Conservation (phyloP, 2,888 invertebrate species). For the Amiota minor region DNA sequence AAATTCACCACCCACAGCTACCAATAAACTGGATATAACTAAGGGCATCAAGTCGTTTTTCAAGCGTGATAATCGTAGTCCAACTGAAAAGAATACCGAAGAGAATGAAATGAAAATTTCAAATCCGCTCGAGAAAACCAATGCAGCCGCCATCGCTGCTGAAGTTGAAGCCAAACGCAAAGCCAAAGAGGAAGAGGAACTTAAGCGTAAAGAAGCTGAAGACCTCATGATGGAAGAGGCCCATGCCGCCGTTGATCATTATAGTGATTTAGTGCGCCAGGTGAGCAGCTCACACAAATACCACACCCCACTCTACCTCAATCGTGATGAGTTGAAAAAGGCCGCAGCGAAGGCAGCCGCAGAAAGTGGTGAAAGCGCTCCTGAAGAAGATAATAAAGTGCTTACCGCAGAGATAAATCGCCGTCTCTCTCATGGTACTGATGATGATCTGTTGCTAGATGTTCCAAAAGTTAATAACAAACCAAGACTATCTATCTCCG, state of each 20-base stretch:
- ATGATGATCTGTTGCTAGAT: conserved; percentile 50
- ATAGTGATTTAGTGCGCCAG: conserved; percentile 85
- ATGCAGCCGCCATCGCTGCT: conserved; percentile 58
- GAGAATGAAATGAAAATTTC: conserved; percentile 59
- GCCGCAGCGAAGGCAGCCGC: conserved; percentile 76
- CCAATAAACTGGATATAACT: conserved; percentile 57
- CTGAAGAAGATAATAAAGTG: conserved; percentile 36
- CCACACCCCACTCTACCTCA: conserved; percentile 76
- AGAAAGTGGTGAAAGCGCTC: conserved; percentile 47
- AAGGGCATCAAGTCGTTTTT: conserved; percentile 71
- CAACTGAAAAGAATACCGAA: conserved; percentile 68
- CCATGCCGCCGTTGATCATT: conserved; percentile 83
- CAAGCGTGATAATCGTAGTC: conserved; percentile 65
- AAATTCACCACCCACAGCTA: conserved; percentile 29
- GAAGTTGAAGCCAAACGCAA: conserved; percentile 72
- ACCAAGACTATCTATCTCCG: conserved; percentile 69
- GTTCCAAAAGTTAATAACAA: conserved; percentile 57
- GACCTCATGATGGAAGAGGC: conserved; percentile 77
- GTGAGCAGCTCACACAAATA: conserved; percentile 76
- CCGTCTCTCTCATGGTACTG: conserved; percentile 67
- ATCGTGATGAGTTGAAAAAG: conserved; percentile 78
- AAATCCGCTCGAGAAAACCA: conserved; percentile 55
- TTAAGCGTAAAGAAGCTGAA: conserved; percentile 64
- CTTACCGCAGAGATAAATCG: conserved; percentile 43
- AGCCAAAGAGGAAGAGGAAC: conserved; percentile 67